phyloP scores from a whole-genome alignment of 2,113 vertebrate genomes.

The Callopanchax toddi region DNA sequence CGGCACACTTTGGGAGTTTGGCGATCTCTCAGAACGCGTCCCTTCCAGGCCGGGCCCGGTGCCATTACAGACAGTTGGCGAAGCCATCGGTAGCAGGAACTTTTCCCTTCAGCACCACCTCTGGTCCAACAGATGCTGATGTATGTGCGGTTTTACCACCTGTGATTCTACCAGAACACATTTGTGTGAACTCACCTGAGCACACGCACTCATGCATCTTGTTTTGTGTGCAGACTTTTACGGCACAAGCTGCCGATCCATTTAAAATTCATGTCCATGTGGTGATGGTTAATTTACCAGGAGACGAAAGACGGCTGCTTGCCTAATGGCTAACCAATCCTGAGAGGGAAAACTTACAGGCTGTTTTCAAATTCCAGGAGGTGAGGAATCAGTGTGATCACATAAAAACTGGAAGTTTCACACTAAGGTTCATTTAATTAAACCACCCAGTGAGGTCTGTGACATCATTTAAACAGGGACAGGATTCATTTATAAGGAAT shows the following conservation, averaged over 20 bases:
- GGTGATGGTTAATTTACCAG: slow-evolving; percentile 35
- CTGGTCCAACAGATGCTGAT: slow-evolving; percentile 48
- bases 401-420: background rate
- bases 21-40: slow-evolving; percentile 47
- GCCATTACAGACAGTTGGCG: slow-evolving; percentile 42
- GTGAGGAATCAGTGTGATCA: background rate
- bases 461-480: no score
- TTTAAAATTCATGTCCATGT: slow-evolving; percentile 53
- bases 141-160: slow-evolving; percentile 14
- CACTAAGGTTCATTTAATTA: no score
- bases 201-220: slow-evolving; percentile 13
- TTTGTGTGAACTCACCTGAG: slow-evolving; percentile 4
- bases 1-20: slow-evolving; percentile 50
- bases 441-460: no score
- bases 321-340: slow-evolving; percentile 33
- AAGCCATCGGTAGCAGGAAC: slow-evolving; percentile 37
- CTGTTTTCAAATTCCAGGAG: background rate
- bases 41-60: slow-evolving; percentile 52
- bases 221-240: slow-evolving; percentile 9
- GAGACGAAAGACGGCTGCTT: slow-evolving; percentile 3
- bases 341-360: slow-evolving; percentile 4
- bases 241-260: slow-evolving; percentile 17
- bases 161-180: slow-evolving; percentile 8
- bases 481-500: no score
- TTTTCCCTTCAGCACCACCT: slow-evolving; percentile 44